phyloP scores from a whole-genome alignment of 2,113 vertebrate genomes.

The Tragelaphus imberbis region DNA sequence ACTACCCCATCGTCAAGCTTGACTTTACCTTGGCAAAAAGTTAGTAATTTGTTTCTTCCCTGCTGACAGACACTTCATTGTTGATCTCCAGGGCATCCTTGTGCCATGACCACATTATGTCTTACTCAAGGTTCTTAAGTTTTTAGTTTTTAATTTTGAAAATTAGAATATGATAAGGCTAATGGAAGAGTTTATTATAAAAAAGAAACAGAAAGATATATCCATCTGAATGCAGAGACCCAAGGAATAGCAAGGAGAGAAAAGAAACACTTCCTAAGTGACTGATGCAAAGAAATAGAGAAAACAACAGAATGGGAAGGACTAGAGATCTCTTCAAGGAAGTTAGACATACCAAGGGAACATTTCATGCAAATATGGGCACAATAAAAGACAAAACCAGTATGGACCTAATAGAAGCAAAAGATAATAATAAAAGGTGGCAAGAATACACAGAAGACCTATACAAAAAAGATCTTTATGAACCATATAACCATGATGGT shows the following conservation, averaged over 20 bases:
- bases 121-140: not conserved
- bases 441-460: not conserved
- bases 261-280: not conserved
- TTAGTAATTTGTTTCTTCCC: not conserved
- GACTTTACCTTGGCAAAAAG: not conserved
- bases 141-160: not conserved
- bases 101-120: not conserved
- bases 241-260: not conserved
- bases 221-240: not conserved
- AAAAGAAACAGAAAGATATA: not conserved
- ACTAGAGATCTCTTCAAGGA: not conserved
- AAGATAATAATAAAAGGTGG: not conserved
- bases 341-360: not conserved
- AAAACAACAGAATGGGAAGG: not conserved
- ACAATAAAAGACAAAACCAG: not conserved
- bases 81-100: not conserved
- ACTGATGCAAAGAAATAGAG: not conserved
- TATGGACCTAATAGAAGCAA: not conserved
- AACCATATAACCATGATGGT: not conserved
- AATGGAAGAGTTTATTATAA: not conserved
- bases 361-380: not conserved
- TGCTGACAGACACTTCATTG: accelerated
- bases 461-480: not conserved
- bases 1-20: not conserved
- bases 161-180: not conserved